Evolutionary conservation across 2,113 vertebrate genomes (phyloP), one percentile per base, ranked within the genome.

Genomic region (Myiozetetes cayanensis): DNA sequence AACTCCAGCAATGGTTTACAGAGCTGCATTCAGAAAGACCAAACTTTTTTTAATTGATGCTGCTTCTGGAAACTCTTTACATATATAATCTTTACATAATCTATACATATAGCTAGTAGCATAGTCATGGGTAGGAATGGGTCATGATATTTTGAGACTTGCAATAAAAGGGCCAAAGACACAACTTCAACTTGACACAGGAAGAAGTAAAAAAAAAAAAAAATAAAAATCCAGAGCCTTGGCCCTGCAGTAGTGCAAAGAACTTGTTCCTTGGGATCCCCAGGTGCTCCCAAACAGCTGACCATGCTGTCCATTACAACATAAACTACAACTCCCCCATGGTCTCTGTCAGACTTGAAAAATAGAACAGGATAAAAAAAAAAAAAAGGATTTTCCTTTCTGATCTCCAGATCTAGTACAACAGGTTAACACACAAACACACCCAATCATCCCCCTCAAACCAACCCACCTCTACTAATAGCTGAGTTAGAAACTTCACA

Each of bases 181-280:
- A 76, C 8, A 75, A 59, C 6, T 9, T 5, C 31, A 80, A 8
- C 27, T 70, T 61, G 44, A 75, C 27, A 44, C 4, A 31, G 12
- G 8, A 55, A 63, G 22, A 65, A 71, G 2, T 14, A 28, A 50
- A 43, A 73, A 67, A 43, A 16, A 62, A 47, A 47, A n/a, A 68
- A 70, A n/a, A n/a, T n/a, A n/a, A 68, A 73, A 46, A 28, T 24
- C 14, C 8, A 27, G 20, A 37, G 22, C 17, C 41, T 73, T 65
- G 63, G 24, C 5, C 30, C 7, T 3, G 0, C 0, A 0, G 4
- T 27, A 76, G 1, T 3, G 23, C 37, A 58, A 56, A 65, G 31
- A 83, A 47, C 7, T 33, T 31, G 6, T 35, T 52, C 27, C 11
- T 7, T 55, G 23, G 16, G 13, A 72, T 39, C 3, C 31, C 10